Base-by-base conservation (phyloP, 2,113 vertebrate genomes). In the Triplophysa rosa region DNA sequence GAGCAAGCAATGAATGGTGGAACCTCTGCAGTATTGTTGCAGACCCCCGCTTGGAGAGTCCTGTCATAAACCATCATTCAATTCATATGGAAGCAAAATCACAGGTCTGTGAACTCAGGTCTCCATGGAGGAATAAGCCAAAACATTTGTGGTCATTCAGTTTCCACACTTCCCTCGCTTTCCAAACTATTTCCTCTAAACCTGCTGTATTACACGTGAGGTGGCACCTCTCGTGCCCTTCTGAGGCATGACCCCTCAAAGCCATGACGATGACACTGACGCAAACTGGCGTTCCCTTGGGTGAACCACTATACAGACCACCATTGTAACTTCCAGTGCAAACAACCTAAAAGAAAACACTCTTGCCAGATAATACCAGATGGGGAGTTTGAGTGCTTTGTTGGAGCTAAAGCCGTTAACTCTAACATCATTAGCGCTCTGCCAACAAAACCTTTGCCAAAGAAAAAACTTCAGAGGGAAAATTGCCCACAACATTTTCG, bases 221-320 rank as follows among this genome's bases (percentile, higher is more conserved):
- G 33, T 23, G 11, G 23, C 56, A 54, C 56, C 37, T 68, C 56
- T 71, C 65, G n/a, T 69, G 66, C 64, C 19, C 24, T 47, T 63
- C 47, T 64, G 45, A 64, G 58, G 79, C 64, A 45, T n/a, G 68
- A 81, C 67, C 74, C 64, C 69, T 54, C 17, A 5, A 37, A 29
- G 68, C 47, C 40, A 13, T 84, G 79, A 81, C 64, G 64, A 67
- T 67, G 68, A 80, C 67, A 70, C 42, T 84, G 82, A 84, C 65
- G 79, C 70, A 84, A 69, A 70, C 49, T 61, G 12, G 12, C 37
- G 26, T 21, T 80, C 62, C 67, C 63, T 64, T 24, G 69, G 29
- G 79, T 84, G 45, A 54, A 81, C 75, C 47, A 69, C 76, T 45
- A 79, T 81, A 75, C 70, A 81, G 79, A 65, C 59, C 40, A 66